A percentile compares a stretch with the other conserved stretches of the same genome.
These are phyloP conservation scores for Achroia grisella DNA, from an alignment of 1,140 invertebrate genomes.

Conservation along the genomic window DNA sequence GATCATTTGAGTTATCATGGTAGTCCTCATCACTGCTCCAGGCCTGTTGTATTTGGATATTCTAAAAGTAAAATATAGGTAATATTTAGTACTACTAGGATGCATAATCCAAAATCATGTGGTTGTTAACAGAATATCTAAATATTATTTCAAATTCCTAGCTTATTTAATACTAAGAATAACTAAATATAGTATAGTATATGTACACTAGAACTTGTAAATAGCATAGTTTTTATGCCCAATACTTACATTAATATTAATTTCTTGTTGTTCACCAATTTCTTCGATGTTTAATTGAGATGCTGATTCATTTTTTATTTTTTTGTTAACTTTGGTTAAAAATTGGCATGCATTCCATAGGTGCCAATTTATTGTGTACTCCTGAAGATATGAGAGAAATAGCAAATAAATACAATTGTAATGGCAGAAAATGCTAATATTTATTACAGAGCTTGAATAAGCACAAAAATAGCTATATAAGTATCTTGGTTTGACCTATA, in stretches of 20 bases:
- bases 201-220: no score
- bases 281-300: slow-evolving; percentile 1
- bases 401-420: not conserved
- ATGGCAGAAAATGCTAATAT: no score
- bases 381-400: slow-evolving; percentile 17
- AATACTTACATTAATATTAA: not conserved
- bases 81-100: no score
- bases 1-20: slow-evolving; percentile 8
- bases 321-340: slow-evolving; percentile 41
- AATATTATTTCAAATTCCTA: no score
- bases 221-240: not conserved
- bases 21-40: slow-evolving; percentile 16
- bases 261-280: slow-evolving; percentile 9
- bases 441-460: no score
- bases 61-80: slow-evolving; percentile 7
- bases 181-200: no score
- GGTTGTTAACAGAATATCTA: no score
- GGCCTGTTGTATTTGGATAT: slow-evolving; percentile 6
- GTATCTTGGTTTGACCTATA: no score
- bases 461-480: no score
- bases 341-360: slow-evolving; percentile 58
- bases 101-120: no score
- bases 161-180: no score
- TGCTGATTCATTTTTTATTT: slow-evolving; percentile 5
- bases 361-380: slow-evolving; percentile 57